Percentiles rank a stretch among this genome's conserved stretches.
Conservation (phyloP, 2,113 vertebrate genomes). For the Cyprinodon tularosa region DNA sequence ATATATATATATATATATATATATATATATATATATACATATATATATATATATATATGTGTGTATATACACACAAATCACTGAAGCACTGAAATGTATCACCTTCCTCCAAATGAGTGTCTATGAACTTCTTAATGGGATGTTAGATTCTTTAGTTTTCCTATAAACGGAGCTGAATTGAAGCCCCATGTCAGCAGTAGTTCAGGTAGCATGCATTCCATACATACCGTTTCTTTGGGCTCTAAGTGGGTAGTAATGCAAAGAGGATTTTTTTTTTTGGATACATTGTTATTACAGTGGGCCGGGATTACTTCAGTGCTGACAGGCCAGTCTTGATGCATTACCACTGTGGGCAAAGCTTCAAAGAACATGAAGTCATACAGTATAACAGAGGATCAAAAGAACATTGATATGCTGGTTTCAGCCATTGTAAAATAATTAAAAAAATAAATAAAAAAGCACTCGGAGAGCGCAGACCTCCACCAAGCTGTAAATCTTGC, state of each 20-base stretch:
- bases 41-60: no score
- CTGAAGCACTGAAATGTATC: not conserved
- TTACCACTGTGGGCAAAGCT: constrained; percentile 19
- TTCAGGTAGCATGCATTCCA: constrained; percentile 78
- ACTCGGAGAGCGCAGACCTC: no score
- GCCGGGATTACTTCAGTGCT: constrained; percentile 57
- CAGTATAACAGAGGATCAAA: constrained; percentile 46
- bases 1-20: no score
- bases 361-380: constrained; percentile 51
- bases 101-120: not conserved
- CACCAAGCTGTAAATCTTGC: no score
- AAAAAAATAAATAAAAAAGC: not conserved
- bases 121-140: no score
- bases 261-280: constrained; percentile 51
- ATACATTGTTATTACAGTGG: constrained; percentile 63
- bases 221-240: constrained; percentile 69
- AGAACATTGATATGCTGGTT: constrained; percentile 7
- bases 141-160: constrained; percentile 69
- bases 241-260: constrained; percentile 59
- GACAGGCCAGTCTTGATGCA: constrained; percentile 32
- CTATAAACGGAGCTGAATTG: constrained; percentile 73
- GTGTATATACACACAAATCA: not conserved
- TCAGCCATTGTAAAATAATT: constrained; percentile 10
- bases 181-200: constrained; percentile 70
- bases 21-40: no score